Evolutionary conservation across 1,140 invertebrate genomes (phyloP), one percentile per base, ranked within the genome.

Genomic region (Belonocnema kinseyi): DNA sequence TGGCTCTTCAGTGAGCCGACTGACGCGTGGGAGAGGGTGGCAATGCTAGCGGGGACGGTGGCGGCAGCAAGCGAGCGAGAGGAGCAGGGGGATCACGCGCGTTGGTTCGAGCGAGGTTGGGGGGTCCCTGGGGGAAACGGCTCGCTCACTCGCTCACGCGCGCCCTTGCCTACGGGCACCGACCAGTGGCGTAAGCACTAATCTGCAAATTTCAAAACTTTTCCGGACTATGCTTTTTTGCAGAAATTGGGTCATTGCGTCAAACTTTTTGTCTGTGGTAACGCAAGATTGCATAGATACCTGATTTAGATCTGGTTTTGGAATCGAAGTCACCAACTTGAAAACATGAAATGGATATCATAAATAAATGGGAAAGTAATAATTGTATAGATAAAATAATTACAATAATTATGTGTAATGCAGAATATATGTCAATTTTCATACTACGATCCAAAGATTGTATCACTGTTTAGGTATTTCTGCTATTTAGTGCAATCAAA

Each of bases 151-250:
- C 78, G 78, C 88, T 89, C 88, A 90, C 89, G 88, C 87, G 88
- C 87, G 88, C 87, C 88, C 87, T 88, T 89, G 87, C 86, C 85
- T 86, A 80, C 85, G 87, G 87, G 84, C 85, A 87, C 77, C 83
- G 78, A 80, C 70, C 79, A 76, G 74, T 77, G 72, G 71, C 76
- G 77, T 79, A 66, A 66, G 26, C 61, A n/a, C 40, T 66, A 66
- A 33, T 66, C 61, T 21, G 26, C 26, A 66, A 66, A 66, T 33
- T 66, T 66, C 40, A 66, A 66, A 66, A 66, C 46, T 76, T 75
- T 76, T 73, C 61, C 71, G 79, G 73, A 26, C 56, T 78, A 54
- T 73, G 21, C 53, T 70, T 56, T 66, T 73, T 66, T 74, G 74
- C 74, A n/a, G 73, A 17, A 58, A 33, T 53, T n/a, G 46, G 74